phyloP scores from a whole-genome alignment of 2,113 vertebrate genomes.

The Saguinus midas region DNA sequence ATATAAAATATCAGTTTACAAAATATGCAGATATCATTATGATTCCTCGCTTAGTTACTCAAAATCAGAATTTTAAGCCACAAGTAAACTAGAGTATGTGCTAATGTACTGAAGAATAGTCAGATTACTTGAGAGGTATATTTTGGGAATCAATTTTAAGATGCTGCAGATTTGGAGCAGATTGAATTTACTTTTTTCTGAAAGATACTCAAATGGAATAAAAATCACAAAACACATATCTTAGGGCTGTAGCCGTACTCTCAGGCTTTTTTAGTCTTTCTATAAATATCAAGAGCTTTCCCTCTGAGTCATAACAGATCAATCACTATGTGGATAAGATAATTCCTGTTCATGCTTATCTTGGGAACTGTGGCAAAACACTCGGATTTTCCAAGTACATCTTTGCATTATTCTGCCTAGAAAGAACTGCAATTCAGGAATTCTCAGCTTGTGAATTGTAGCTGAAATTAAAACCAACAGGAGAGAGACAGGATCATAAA shows the following conservation, averaged over 20 bases:
- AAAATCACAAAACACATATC: conserved; percentile 4
- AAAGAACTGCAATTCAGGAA: neutral
- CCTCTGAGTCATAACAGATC: neutral
- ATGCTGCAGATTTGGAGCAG: neutral
- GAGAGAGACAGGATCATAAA: neutral
- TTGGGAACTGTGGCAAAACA: neutral
- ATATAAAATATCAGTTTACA: conserved; percentile 71
- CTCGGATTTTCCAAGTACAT: neutral
- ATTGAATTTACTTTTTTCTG: conserved; percentile 38
- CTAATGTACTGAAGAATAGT: conserved; percentile 68
- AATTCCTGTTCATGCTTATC: neutral
- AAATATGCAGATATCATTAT: conserved; percentile 75
- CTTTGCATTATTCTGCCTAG: neutral
- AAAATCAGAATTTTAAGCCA: conserved; percentile 77
- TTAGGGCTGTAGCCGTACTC: neutral
- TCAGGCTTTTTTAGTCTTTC: conserved; percentile 46
- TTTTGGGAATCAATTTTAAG: conserved; percentile 66
- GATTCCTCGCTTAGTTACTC: conserved; percentile 71
- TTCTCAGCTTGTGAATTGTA: neutral
- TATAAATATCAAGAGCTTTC: neutral
- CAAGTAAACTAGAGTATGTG: conserved; percentile 72
- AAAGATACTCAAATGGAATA: neutral
- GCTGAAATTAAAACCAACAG: neutral
- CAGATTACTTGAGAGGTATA: conserved; percentile 68
- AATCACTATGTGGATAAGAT: neutral